A percentile compares a stretch with the other conserved stretches of the same genome.
phyloP scores from a whole-genome alignment of 2,797 vertebrate species.

The Petrocephalus schoutedeni region DNA sequence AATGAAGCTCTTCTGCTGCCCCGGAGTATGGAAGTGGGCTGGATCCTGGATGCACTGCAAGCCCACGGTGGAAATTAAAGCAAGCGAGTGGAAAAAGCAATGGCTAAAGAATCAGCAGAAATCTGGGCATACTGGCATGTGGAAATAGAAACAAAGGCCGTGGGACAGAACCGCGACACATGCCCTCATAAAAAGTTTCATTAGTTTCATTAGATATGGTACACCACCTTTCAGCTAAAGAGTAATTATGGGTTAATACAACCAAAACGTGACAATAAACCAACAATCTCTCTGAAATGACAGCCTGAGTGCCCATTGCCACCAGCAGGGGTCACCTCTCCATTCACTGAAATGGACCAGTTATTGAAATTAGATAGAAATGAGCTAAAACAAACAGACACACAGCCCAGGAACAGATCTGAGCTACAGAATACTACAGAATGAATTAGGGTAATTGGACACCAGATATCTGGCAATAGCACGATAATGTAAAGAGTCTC shows the following conservation, averaged over 20 bases:
- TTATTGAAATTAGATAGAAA: not conserved
- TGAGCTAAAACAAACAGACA: not conserved
- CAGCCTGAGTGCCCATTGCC: conserved; percentile 23
- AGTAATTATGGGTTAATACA: not conserved
- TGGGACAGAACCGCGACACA: not conserved
- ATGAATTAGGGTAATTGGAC: conserved; percentile 35
- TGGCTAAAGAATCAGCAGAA: conserved; percentile 6
- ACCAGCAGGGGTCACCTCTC: not conserved
- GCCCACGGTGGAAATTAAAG: conserved; percentile 33
- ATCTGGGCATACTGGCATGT: not conserved
- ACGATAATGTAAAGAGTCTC: conserved; percentile 37
- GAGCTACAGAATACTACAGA: not conserved
- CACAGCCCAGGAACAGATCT: not conserved
- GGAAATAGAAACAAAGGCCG: not conserved
- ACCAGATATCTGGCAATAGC: conserved; percentile 34
- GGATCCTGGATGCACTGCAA: conserved; percentile 43
- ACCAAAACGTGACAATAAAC: conserved; percentile 37
- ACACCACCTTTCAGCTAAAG: conserved; percentile 27
- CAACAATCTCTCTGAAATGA: conserved; percentile 38
- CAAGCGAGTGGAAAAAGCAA: conserved; percentile 40
- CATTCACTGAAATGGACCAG: not conserved
- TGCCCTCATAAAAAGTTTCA: not conserved
- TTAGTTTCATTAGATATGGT: not conserved
- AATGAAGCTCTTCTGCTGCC: conserved; percentile 42
- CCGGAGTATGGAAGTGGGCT: conserved; percentile 50